Conservation (phyloP, 2,113 vertebrate genomes). For the Lepisosteus oculatus region DNA sequence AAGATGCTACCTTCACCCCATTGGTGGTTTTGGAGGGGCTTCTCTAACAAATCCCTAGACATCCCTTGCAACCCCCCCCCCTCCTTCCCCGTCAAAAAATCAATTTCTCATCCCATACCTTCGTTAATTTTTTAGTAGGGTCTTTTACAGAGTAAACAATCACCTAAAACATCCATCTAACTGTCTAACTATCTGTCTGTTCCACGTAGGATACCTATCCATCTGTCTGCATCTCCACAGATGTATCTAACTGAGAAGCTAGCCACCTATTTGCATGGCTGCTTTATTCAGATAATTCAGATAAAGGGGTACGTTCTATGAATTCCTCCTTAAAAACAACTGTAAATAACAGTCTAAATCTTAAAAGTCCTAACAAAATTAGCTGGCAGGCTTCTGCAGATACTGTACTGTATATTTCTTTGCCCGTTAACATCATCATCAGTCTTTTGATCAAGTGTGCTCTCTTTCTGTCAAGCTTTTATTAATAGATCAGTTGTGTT, state of each 20-base stretch:
- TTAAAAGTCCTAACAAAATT: no score
- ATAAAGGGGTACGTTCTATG: no score
- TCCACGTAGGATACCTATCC: constrained; percentile 11
- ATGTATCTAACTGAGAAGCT: no score
- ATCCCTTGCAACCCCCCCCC: constrained; percentile 26
- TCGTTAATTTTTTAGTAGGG: constrained; percentile 38
- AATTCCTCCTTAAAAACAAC: no score
- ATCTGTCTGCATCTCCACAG: not conserved
- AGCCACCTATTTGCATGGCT: no score
- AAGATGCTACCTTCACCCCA: constrained; percentile 30
- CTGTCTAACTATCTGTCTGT: constrained; percentile 20
- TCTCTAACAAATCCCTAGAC: constrained; percentile 40
- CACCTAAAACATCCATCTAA: constrained; percentile 14
- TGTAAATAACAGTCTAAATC: no score
- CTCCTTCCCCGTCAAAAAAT: constrained; percentile 29
- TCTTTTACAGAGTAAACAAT: constrained; percentile 31
- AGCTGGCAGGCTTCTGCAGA: not conserved
- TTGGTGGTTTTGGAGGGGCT: constrained; percentile 27
- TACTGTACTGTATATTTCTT: not conserved
- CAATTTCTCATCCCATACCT: constrained; percentile 39
- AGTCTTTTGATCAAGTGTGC: no score
- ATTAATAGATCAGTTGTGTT: constrained; percentile 34
- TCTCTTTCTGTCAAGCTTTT: not conserved
- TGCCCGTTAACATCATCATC: not conserved
- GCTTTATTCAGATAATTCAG: no score